Evolutionary conservation across 2,113 vertebrate genomes (phyloP).

Genomic region (Tragelaphus strepsiceros): DNA sequence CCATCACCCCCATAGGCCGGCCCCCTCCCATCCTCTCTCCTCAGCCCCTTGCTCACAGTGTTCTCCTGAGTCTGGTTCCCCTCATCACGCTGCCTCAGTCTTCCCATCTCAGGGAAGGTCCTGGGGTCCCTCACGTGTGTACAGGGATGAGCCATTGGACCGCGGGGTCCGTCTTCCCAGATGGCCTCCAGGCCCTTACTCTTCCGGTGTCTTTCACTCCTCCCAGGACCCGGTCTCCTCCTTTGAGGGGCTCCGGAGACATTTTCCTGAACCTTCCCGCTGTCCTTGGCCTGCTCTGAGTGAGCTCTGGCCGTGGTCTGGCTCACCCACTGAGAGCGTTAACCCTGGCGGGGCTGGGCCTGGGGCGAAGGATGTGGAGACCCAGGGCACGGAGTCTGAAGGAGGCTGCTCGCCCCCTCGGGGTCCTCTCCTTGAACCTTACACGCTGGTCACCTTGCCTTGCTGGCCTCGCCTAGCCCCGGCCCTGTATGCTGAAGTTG

Average conservation of each 20-base stretch:
- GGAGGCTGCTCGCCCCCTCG: accelerated
- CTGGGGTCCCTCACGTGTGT: accelerated
- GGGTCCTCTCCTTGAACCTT: neutral
- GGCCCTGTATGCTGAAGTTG: neutral
- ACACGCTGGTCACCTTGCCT: accelerated
- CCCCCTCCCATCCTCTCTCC: neutral
- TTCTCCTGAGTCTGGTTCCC: neutral
- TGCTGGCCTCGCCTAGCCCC: neutral
- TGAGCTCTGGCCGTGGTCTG: neutral
- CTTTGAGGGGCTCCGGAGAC: no score
- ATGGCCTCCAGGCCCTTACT: no score
- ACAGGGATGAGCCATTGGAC: neutral
- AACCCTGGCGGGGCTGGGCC: no score
- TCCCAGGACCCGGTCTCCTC: accelerated
- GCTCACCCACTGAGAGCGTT: neutral
- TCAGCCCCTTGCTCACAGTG: neutral
- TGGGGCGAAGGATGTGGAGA: no score
- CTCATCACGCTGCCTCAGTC: accelerated
- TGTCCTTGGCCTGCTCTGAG: neutral
- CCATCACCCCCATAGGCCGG: no score
- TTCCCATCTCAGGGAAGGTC: neutral
- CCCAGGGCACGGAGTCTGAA: neutral
- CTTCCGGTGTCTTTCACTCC: accelerated
- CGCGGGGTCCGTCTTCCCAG: accelerated
- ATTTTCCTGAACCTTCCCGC: neutral